Base-by-base conservation (phyloP, 2,113 vertebrate genomes). In the Hiodon alosoides region DNA sequence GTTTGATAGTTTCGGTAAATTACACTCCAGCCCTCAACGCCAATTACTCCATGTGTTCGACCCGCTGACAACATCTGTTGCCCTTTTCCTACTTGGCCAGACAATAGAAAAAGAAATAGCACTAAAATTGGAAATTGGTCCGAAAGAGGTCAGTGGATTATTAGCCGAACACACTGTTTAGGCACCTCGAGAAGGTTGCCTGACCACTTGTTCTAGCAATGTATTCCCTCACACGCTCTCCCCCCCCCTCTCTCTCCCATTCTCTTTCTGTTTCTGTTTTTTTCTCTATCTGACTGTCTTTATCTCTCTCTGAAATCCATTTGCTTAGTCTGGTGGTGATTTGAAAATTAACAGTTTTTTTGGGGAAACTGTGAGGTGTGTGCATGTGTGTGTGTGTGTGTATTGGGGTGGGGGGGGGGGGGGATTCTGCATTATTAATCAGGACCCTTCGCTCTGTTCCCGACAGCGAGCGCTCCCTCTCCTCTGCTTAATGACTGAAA, bases 401-500 rank as follows among this genome's bases (percentile, higher is more conserved):
- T n/a, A n/a, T n/a, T n/a, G 53, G 69, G 71, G 14, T 14, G 58
- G 17, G 64, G 3, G 51, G 51, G 60, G 64, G 10, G 53, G 64
- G 64, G 64, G 64, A 31, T 31, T 71, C 17, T 75, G 46, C 64
- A 75, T 75, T 67, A 58, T 67, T 75, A 75, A 75, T 75, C 73
- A 75, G 61, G 13, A 57, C 65, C 65, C 64, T 67, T 67, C 54
- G 67, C 73, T 48, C 17, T 16, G 31, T 64, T 75, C 54, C 54
- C 7, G 61, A 62, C 72, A 73, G 72, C 17, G 51, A 65, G 13
- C 1, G 10, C 17, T 73, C 61, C 51, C 72, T 55, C 73, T 59
- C 65, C 73, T 58, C 16, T 7, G 55, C 73, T 75, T 59, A 75
- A 75, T 75, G 73, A 59, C 73, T 75, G 64, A 75, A 75, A 75